These are phyloP conservation scores for Colletes latitarsis DNA, from an alignment of 1,140 invertebrate species.

Conservation along the genomic window DNA sequence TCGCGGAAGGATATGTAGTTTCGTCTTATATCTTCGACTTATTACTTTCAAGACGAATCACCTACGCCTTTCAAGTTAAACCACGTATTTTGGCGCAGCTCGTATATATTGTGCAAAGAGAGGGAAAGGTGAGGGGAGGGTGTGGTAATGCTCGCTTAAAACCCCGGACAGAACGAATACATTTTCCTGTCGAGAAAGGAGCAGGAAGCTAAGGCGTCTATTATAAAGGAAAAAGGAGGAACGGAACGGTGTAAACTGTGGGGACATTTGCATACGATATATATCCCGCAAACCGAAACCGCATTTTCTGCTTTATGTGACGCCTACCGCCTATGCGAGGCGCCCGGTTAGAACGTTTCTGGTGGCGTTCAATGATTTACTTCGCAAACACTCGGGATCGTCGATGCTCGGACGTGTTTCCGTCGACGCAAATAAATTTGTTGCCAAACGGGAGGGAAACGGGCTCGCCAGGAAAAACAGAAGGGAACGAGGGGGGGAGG, in stretches of 20 bases:
- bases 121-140: no score
- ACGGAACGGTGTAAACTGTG: slow-evolving; percentile 9
- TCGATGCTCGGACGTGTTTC: slow-evolving; percentile 11
- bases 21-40: no score
- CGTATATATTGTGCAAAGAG: background rate
- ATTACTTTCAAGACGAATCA: no score
- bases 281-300: slow-evolving; percentile 8
- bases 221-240: slow-evolving; percentile 18
- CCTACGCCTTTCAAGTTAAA: no score
- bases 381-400: slow-evolving; percentile 3
- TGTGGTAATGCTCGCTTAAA: background rate
- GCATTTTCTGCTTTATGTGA: slow-evolving; percentile 33
- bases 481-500: background rate
- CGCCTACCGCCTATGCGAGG: background rate
- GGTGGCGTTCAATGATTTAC: slow-evolving; percentile 18
- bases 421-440: slow-evolving; percentile 3
- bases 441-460: background rate
- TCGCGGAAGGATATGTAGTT: no score
- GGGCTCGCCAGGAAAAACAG: background rate
- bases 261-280: slow-evolving; percentile 24
- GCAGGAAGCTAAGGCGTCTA: slow-evolving; percentile 27
- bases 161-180: slow-evolving; percentile 6
- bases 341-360: background rate
- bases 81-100: no score
- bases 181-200: background rate